These are phyloP conservation scores for Synanceia verrucosa DNA, from an alignment of 2,797 vertebrate genomes.

Conservation along the genomic window DNA sequence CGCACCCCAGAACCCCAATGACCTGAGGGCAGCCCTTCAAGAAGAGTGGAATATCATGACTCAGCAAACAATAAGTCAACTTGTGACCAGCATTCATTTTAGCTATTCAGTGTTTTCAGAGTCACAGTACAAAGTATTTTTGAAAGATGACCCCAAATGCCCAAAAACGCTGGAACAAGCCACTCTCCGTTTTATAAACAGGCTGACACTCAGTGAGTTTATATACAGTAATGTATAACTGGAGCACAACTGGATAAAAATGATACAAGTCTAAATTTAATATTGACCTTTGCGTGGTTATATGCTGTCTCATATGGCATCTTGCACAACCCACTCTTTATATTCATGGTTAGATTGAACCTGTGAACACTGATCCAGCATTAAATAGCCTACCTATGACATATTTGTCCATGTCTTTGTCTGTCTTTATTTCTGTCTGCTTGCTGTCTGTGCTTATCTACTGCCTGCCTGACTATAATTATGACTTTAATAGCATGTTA, in stretches of 20 bases:
- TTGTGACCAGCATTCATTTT: too few species aligned
- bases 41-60: too few species aligned
- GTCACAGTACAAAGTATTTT: too few species aligned
- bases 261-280: not conserved
- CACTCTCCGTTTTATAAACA: too few species aligned
- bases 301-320: not conserved
- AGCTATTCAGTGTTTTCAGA: too few species aligned
- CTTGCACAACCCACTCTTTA: not conserved
- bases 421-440: not conserved
- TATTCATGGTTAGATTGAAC: not conserved
- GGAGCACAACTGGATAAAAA: not conserved
- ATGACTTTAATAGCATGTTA: constrained; percentile 11
- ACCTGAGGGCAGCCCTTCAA: too few species aligned
- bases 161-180: too few species aligned
- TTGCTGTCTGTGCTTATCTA: constrained; percentile 11
- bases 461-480: constrained; percentile 20
- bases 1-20: too few species aligned
- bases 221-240: too few species aligned
- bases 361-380: not conserved
- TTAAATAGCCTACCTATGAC: not conserved
- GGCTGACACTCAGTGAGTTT: too few species aligned
- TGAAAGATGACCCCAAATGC: too few species aligned
- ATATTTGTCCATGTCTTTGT: not conserved
- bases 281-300: not conserved
- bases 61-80: too few species aligned